Evolutionary conservation across 2,797 vertebrate genomes (phyloP).

Genomic region (Parotocinclus haroldoi): DNA sequence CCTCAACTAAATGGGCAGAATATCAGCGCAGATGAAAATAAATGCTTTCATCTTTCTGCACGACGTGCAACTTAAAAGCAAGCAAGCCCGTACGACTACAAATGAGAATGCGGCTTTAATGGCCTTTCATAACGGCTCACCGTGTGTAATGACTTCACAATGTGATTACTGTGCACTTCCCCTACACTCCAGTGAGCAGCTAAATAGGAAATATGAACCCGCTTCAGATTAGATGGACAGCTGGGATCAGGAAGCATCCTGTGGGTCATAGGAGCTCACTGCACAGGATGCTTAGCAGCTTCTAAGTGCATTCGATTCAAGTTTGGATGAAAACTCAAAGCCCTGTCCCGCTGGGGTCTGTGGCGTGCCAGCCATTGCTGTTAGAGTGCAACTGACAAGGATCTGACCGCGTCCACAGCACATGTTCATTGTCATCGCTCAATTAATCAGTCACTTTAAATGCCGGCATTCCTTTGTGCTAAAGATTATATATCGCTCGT

Average conservation of each 20-base stretch:
- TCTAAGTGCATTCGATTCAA: slow-evolving; percentile 18
- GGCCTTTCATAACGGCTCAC: slow-evolving; percentile 13
- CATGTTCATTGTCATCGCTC: too few relatives aligned
- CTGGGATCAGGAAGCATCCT: background rate
- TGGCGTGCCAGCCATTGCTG: slow-evolving; percentile 1
- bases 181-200: background rate
- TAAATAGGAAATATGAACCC: slow-evolving; percentile 18
- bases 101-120: slow-evolving; percentile 17
- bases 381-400: background rate
- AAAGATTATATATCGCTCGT: too few relatives aligned
- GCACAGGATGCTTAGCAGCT: slow-evolving; percentile 16
- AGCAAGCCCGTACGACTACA: background rate
- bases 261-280: background rate
- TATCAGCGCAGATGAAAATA: background rate
- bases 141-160: slow-evolving; percentile 19
- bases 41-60: background rate
- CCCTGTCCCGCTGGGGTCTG: slow-evolving; percentile 9
- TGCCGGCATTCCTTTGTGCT: too few relatives aligned
- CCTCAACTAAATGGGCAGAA: background rate
- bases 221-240: slow-evolving; percentile 14
- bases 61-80: slow-evolving; percentile 1
- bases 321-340: slow-evolving; percentile 3
- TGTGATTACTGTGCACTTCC: slow-evolving; percentile 17
- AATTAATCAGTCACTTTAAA: too few relatives aligned
- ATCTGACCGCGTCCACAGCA: too few relatives aligned